Base-by-base conservation (phyloP, 2,888 invertebrate species). In the Drosophila flavopinicola region DNA sequence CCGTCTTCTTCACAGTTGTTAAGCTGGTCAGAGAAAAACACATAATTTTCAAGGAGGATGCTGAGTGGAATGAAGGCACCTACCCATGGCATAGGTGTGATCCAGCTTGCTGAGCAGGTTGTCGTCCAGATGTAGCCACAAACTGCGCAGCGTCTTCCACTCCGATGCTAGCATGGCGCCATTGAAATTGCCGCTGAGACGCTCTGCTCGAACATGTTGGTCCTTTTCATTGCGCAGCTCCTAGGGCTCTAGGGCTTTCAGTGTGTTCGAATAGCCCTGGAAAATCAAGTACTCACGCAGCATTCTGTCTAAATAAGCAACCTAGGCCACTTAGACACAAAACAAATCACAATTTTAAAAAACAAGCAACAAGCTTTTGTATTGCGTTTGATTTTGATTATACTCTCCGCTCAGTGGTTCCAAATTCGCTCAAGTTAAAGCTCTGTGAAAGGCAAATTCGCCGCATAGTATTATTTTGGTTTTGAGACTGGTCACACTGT, bases 171-270 rank as follows among this genome's bases (percentile, higher is more conserved):
- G 94, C 49, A 96, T 93, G 66, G 93, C 94, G 67, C 94, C 94
- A 88, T 95, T 92, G 54, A 98, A 93, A 91, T 97, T 97, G 58
- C 98, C 98, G 27, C 96, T 93, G 72, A 97, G 95, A 92, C 96
- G 96, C 88, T 97, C 97, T 9, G 96, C 97, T 88, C 98, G 93
- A 88, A 98, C 97, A 66, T 97, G 96, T 92, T 96, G 97, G 90
- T 98, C 97, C 92, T 97, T 98, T 88, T 98, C 98, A 42, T 93
- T 93, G 91, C 97, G 97, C 69, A 97, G 92, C 90, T 98, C 98
- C 66, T 92, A 92, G 88, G n/a, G n/a, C n/a, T 98, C 98, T 85
- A 98, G 95, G 0, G 95, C 93, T 92, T 96, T 96, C 23, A 97
- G 92, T 0, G 97, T 95, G 9, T 94, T 93, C 33, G 95, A 94